Base-by-base conservation (phyloP, 2,113 vertebrate genomes). In the Hypanus sabinus region DNA sequence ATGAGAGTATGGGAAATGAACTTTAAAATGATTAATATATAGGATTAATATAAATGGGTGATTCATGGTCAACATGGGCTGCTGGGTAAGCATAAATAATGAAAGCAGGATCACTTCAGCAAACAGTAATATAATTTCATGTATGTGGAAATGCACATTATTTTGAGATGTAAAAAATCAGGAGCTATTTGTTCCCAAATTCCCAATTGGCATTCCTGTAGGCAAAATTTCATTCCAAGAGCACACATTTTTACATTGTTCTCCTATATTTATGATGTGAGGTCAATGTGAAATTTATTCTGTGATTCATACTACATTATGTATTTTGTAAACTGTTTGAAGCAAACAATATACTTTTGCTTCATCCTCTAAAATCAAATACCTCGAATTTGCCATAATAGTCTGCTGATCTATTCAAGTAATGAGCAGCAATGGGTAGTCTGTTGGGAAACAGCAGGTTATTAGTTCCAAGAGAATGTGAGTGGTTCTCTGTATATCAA, bases 211-310 rank as follows among this genome's bases (percentile, higher is more conserved):
- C 46, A 46, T 85, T 85, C 46, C 38, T 27, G 22, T 85, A 11
- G 22, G 81, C 8, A 38, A 85, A 57, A 27, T 85, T 85, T 46
- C 81, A 85, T 85, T 85, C 22, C 9, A 3, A 46, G 81, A 81
- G 3, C 46, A 38, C 81, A 27, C 46, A 57, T 85, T 46, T 22
- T 27, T 85, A 85, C 46, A 57, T 85, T 85, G 27, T 24, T 3
- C 81, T 46, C 10, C 81, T 57, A 22, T 85, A 85, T 85, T 85
- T 57, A 85, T 85, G 81, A 85, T 85, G 81, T 85, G 46, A 55
- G 81, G 18, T 55, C 80, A 83, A 83, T 20, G 36, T 57, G 2
- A 85, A 85, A 85, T 46, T 57, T 22, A 85, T 85, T 57, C 9
- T 85, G 81, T 57, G 81, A 85, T 24, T 85, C 18, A 22, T 85